Evolutionary conservation across 2,888 invertebrate genomes (phyloP).

Genomic region (Caenorhabditis sinica): DNA sequence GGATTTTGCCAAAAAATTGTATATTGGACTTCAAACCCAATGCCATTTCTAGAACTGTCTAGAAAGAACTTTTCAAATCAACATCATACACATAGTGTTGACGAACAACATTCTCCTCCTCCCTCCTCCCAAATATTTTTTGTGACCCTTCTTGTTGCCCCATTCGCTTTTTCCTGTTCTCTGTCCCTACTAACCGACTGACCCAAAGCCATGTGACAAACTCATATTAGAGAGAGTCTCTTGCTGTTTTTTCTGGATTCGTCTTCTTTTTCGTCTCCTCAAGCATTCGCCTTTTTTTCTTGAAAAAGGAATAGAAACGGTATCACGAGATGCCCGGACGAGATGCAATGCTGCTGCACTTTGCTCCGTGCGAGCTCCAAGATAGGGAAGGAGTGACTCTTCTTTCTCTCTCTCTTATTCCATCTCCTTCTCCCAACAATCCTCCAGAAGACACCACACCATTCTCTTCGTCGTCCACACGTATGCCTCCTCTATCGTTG

Average conservation of each 20-base stretch:
- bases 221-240: not conserved
- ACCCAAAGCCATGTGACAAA: slow-evolving; percentile 13
- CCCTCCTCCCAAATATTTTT: slow-evolving; percentile 9
- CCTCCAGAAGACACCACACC: slow-evolving; percentile 43
- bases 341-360: slow-evolving; percentile 33
- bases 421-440: slow-evolving; percentile 24
- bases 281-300: not conserved
- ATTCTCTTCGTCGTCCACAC: slow-evolving; percentile 8
- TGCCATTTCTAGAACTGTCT: not conserved
- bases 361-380: slow-evolving; percentile 30
- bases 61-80: not conserved
- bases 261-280: not conserved
- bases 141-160: not conserved
- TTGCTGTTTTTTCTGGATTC: slow-evolving; percentile 27
- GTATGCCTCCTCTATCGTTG: slow-evolving; percentile 25
- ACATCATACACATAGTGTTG: not conserved
- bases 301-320: slow-evolving; percentile 11
- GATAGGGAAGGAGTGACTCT: not conserved
- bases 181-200: slow-evolving; percentile 27
- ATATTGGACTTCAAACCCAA: too few relatives aligned
- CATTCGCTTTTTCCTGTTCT: slow-evolving; percentile 14
- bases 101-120: slow-evolving; percentile 7
- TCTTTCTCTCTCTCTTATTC: not conserved
- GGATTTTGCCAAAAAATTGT: too few relatives aligned
- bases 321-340: slow-evolving; percentile 45